phyloP scores from a whole-genome alignment of 2,888 invertebrate genomes.

The Orgyia antiqua region DNA sequence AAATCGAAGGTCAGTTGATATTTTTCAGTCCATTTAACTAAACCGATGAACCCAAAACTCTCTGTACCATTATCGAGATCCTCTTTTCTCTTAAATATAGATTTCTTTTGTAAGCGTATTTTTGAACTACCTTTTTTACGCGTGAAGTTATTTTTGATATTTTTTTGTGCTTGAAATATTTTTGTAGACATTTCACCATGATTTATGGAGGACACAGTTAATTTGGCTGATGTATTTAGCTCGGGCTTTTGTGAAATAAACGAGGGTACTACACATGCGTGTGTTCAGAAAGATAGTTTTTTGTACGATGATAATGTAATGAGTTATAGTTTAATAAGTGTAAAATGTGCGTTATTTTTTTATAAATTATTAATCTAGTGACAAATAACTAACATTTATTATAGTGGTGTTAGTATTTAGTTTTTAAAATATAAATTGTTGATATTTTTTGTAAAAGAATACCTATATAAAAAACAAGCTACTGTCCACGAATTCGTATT shows the following conservation, averaged over 20 bases:
- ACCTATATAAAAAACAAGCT: no score
- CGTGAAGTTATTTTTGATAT: constrained; percentile 14
- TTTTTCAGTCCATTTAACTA: constrained; percentile 63
- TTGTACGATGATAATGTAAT: constrained; percentile 5
- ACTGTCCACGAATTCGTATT: no score
- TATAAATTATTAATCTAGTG: no score
- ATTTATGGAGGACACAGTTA: constrained; percentile 18
- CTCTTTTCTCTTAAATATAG: constrained; percentile 36
- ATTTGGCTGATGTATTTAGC: constrained; percentile 15
- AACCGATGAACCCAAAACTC: constrained; percentile 52
- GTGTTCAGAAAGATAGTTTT: constrained; percentile 1
- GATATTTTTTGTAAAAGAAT: no score
- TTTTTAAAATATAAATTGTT: no score
- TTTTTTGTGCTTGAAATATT: constrained; percentile 21
- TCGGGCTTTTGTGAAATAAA: constrained; percentile 7
- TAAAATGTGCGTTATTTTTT: no score
- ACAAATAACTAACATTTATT: no score
- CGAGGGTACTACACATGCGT: constrained; percentile 7
- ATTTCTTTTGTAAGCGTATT: constrained; percentile 22
- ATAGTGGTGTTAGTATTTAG: no score
- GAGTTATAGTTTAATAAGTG: no score
- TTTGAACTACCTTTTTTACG: constrained; percentile 19
- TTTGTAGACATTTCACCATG: constrained; percentile 17
- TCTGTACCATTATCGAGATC: constrained; percentile 28
- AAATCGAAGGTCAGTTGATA: constrained; percentile 58